Evolutionary conservation across 2,888 invertebrate species (phyloP).

Genomic region (Scrobipalpa costella): DNA sequence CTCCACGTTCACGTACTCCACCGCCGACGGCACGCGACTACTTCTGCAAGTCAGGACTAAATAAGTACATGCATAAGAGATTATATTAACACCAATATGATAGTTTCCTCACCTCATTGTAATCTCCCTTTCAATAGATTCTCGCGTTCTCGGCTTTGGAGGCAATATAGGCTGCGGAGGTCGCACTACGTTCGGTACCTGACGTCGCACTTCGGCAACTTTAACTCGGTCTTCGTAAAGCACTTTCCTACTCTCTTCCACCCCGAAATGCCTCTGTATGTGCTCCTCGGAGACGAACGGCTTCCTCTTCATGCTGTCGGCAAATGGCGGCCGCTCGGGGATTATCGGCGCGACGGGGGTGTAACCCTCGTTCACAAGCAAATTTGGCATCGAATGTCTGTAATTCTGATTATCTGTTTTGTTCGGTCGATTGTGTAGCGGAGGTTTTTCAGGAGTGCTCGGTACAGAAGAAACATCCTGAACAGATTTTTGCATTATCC

Average conservation of each 20-base stretch:
- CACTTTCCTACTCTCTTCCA: slow-evolving; percentile 70
- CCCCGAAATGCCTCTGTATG: slow-evolving; percentile 72
- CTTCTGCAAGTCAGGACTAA: slow-evolving; percentile 57
- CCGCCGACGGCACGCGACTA: slow-evolving; percentile 81
- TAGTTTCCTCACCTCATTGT: slow-evolving; percentile 65
- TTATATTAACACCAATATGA: not conserved
- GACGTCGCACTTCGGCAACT: slow-evolving; percentile 45
- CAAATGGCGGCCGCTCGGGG: slow-evolving; percentile 53
- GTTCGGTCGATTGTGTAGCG: slow-evolving; percentile 46
- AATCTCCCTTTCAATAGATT: slow-evolving; percentile 73
- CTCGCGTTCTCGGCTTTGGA: slow-evolving; percentile 67
- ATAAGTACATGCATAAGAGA: not conserved
- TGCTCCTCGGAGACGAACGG: slow-evolving; percentile 75
- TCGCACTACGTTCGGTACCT: slow-evolving; percentile 41
- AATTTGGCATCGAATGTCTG: slow-evolving; percentile 77
- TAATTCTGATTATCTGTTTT: slow-evolving; percentile 54
- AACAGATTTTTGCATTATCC: slow-evolving; percentile 82
- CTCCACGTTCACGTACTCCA: slow-evolving; percentile 80
- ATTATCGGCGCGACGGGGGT: slow-evolving; percentile 49
- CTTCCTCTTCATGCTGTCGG: slow-evolving; percentile 63
- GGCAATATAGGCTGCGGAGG: slow-evolving; percentile 60
- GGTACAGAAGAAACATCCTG: slow-evolving; percentile 80
- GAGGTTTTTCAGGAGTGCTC: slow-evolving; percentile 62
- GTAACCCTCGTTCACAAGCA: slow-evolving; percentile 62
- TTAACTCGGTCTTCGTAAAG: slow-evolving; percentile 58